phyloP scores from a whole-genome alignment of 1,140 invertebrate genomes.

The roundworm (Caenorhabditis elegans) region DNA sequence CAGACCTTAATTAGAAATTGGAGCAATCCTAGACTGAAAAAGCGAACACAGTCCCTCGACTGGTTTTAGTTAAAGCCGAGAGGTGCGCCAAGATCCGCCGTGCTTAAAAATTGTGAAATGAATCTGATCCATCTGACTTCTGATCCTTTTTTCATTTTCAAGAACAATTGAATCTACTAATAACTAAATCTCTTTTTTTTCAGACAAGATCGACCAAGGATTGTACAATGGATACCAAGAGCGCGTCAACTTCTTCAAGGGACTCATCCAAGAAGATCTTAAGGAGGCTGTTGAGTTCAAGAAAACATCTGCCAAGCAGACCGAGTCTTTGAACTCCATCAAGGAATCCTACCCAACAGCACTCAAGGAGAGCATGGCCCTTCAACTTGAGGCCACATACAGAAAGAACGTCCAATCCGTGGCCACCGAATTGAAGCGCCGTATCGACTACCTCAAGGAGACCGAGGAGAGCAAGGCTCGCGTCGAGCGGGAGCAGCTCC shows the following conservation, averaged over 20 bases:
- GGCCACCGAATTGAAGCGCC: constrained; percentile 61
- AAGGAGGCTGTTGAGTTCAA: constrained; percentile 66
- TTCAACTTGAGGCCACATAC: constrained; percentile 64
- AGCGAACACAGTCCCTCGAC: too few relatives aligned
- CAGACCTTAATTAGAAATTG: too few relatives aligned
- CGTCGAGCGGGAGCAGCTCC: constrained; percentile 61
- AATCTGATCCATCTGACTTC: too few relatives aligned
- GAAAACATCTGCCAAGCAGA: constrained; percentile 62
- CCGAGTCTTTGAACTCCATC: constrained; percentile 58
- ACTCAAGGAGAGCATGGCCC: constrained; percentile 62
- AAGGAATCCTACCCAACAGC: constrained; percentile 63
- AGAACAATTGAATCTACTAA: too few relatives aligned
- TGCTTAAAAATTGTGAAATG: too few relatives aligned
- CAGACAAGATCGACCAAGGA: constrained; percentile 57
- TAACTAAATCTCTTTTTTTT: not conserved
- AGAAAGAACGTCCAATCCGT: constrained; percentile 64
- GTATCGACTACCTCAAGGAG: constrained; percentile 61
- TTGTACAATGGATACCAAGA: constrained; percentile 51
- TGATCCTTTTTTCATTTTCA: too few relatives aligned
- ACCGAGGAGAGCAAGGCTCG: constrained; percentile 63
- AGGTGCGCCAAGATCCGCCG: too few relatives aligned
- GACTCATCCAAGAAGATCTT: constrained; percentile 60
- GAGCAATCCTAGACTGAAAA: too few relatives aligned
- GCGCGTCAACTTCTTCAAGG: constrained; percentile 53
- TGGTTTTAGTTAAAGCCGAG: too few relatives aligned